phyloP scores from a whole-genome alignment of 2,888 invertebrate species.

The Erebia ligea region DNA sequence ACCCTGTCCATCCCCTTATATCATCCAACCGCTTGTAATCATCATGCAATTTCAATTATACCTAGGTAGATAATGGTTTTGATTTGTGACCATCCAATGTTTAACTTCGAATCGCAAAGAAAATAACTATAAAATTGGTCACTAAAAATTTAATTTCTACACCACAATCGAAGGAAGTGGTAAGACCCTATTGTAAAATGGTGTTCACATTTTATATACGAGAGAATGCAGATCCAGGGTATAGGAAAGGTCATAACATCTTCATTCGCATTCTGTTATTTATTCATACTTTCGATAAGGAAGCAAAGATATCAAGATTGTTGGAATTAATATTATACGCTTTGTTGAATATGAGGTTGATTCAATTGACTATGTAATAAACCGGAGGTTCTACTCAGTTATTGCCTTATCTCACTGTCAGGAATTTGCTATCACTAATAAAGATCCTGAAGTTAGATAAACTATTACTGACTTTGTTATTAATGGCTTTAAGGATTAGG shows the following conservation, averaged over 20 bases:
- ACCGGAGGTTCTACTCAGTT: slow-evolving; percentile 43
- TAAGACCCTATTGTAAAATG: slow-evolving; percentile 34
- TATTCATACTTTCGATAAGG: slow-evolving; percentile 45
- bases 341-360: slow-evolving; percentile 47
- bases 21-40: background rate
- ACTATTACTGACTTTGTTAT: slow-evolving; percentile 21
- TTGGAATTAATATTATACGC: slow-evolving; percentile 48
- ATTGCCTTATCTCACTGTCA: slow-evolving; percentile 34
- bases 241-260: slow-evolving; percentile 44
- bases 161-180: slow-evolving; percentile 41
- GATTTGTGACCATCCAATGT: slow-evolving; percentile 5
- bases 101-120: slow-evolving; percentile 31
- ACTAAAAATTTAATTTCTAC: slow-evolving; percentile 33
- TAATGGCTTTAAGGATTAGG: slow-evolving; percentile 11
- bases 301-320: slow-evolving; percentile 46
- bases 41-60: background rate
- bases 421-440: slow-evolving; percentile 34
- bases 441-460: slow-evolving; percentile 32
- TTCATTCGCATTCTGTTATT: slow-evolving; percentile 43
- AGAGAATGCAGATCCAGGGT: slow-evolving; percentile 37
- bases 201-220: slow-evolving; percentile 35
- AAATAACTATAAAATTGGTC: slow-evolving; percentile 35
- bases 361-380: slow-evolving; percentile 51
- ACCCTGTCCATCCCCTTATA: no score
- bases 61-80: background rate